Percentiles rank a stretch among this genome's conserved stretches.
Evolutionary conservation across 2,113 vertebrate genomes (phyloP).

Genomic region (Seriola quinqueradiata): DNA sequence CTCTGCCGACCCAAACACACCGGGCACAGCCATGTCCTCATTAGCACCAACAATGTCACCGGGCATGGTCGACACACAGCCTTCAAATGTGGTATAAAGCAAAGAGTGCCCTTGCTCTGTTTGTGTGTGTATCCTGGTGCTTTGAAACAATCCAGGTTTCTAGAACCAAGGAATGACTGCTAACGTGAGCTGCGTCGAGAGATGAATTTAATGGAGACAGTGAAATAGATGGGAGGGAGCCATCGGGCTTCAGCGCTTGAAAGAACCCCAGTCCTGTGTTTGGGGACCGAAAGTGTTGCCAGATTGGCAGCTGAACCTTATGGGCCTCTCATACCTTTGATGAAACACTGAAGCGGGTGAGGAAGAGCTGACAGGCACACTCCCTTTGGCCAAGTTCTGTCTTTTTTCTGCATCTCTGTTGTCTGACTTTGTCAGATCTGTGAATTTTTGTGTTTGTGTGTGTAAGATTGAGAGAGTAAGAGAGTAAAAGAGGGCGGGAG

Average conservation of each 20-base stretch:
- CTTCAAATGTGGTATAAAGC: slow-evolving; percentile 30
- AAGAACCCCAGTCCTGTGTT: slow-evolving; percentile 56
- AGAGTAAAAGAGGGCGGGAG: slow-evolving; percentile 19
- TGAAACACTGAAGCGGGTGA: slow-evolving; percentile 69
- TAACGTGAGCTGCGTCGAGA: slow-evolving; percentile 42
- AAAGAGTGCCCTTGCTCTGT: slow-evolving; percentile 24
- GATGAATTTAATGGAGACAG: slow-evolving; percentile 69
- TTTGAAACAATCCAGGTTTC: slow-evolving; percentile 36
- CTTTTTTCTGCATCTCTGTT: slow-evolving; percentile 58
- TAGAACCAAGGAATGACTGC: slow-evolving; percentile 27
- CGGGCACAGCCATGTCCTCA: slow-evolving; percentile 69
- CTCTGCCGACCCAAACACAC: slow-evolving; percentile 70
- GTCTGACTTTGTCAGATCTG: slow-evolving; percentile 65
- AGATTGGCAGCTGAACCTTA: slow-evolving; percentile 75
- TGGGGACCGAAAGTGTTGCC: slow-evolving; percentile 65
- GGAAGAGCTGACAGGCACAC: slow-evolving; percentile 63
- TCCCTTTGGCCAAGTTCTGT: slow-evolving; percentile 65
- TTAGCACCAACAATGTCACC: slow-evolving; percentile 75
- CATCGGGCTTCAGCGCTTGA: slow-evolving; percentile 47
- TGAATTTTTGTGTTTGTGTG: slow-evolving; percentile 51
- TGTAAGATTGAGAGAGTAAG: slow-evolving; percentile 38
- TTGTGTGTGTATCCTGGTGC: slow-evolving; percentile 14
- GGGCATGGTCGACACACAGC: slow-evolving; percentile 34
- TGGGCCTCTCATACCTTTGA: slow-evolving; percentile 74
- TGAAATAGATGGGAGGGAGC: slow-evolving; percentile 41